Conservation (phyloP, 2,888 invertebrate genomes). For the Mythimna pallens region DNA sequence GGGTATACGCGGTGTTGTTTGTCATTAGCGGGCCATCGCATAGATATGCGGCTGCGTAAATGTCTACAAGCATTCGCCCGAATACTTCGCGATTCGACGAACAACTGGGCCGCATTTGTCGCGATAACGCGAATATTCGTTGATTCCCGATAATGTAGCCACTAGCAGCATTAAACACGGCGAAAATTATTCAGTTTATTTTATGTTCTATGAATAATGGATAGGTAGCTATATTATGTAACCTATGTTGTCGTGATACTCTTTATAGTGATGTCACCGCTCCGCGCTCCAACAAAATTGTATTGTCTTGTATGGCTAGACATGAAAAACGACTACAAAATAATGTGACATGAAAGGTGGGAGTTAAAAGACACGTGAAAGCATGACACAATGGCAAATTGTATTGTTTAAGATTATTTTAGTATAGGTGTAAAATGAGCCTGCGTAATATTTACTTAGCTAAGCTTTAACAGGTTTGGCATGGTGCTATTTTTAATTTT, state of each 20-base stretch:
- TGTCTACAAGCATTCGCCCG: too few species aligned
- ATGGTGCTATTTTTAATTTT: too few species aligned
- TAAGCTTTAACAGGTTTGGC: too few species aligned
- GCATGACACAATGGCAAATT: constrained; percentile 8
- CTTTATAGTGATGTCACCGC: constrained; percentile 32
- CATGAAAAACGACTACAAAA: constrained; percentile 8
- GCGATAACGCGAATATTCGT: too few species aligned
- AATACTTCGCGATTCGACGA: too few species aligned
- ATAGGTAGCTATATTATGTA: constrained; percentile 38
- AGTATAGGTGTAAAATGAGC: neutral
- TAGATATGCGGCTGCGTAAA: too few species aligned
- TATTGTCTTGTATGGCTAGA: constrained; percentile 8
- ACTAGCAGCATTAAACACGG: constrained; percentile 12
- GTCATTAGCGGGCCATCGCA: too few species aligned
- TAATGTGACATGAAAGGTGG: constrained; percentile 10
- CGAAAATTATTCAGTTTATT: constrained; percentile 53
- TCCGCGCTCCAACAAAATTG: constrained; percentile 13
- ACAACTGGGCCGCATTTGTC: too few species aligned
- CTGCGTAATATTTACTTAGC: too few species aligned
- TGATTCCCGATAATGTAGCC: too few species aligned
- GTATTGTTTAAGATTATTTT: constrained; percentile 4
- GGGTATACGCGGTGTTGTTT: too few species aligned
- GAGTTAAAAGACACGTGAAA: constrained; percentile 12
- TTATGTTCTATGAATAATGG: constrained; percentile 57
- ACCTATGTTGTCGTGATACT: constrained; percentile 19